Conservation (phyloP, 1,140 invertebrate species). For the Lucilia cuprina region DNA sequence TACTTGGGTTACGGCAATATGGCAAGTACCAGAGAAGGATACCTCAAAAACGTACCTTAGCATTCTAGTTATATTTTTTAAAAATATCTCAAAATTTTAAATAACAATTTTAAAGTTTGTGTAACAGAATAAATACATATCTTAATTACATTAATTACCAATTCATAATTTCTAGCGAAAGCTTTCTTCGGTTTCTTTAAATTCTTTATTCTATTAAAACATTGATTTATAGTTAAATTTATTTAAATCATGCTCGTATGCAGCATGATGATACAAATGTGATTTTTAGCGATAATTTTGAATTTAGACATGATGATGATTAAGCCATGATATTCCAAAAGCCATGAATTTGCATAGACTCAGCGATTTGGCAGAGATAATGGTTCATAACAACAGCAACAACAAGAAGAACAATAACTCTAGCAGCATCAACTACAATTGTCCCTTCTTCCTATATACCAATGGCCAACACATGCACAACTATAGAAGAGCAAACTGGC, state of each 20-base stretch:
- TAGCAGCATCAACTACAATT: not conserved
- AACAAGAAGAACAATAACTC: not conserved
- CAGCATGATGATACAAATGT: not conserved
- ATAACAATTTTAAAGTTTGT: not conserved
- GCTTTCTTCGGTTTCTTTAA: too few species aligned
- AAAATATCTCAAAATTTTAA: not conserved
- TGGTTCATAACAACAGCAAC: not conserved
- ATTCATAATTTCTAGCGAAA: too few species aligned
- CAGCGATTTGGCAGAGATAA: not conserved
- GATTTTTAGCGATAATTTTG: not conserved
- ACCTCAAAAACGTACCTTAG: not conserved
- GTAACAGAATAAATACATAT: not conserved
- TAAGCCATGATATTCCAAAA: not conserved
- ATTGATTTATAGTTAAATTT: not conserved
- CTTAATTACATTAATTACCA: too few species aligned
- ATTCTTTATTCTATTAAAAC: too few species aligned
- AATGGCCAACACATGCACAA: not conserved
- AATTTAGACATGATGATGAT: not conserved
- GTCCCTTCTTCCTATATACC: not conserved
- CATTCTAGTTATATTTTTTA: not conserved
- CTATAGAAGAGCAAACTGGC: not conserved
- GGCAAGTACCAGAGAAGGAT: not conserved
- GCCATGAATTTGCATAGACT: not conserved
- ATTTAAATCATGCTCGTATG: not conserved
- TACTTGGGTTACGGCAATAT: not conserved